Evolutionary conservation across 2,797 vertebrate species (phyloP).

Genomic region (Pangasius mekongensis): DNA sequence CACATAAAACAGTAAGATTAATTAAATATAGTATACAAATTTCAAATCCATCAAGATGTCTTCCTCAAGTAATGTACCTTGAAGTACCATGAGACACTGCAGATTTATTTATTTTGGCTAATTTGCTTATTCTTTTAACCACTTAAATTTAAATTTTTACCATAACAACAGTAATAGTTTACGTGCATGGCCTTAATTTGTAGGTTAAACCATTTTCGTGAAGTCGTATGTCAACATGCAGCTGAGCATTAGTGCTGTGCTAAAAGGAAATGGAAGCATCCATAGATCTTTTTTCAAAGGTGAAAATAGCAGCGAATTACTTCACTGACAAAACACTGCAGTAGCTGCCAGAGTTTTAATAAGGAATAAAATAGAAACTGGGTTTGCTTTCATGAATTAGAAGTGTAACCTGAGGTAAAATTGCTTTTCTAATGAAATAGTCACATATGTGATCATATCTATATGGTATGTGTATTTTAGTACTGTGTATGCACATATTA

Average conservation of each 20-base stretch:
- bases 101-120: neutral
- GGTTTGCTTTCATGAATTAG: neutral
- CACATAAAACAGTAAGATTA: neutral
- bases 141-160: neutral
- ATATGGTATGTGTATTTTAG: neutral
- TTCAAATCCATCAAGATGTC: neutral
- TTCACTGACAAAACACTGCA: constrained; percentile 34
- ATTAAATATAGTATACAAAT: neutral
- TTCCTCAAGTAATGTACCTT: neutral
- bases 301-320: constrained; percentile 36
- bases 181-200: neutral
- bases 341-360: constrained; percentile 1
- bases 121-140: neutral
- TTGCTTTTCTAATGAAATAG: neutral
- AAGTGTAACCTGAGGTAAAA: neutral
- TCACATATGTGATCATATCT: neutral
- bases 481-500: neutral
- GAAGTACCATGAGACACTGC: neutral
- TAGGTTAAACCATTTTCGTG: neutral
- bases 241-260: constrained; percentile 38
- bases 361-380: neutral
- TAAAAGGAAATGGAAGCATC: constrained; percentile 37
- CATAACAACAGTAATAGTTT: neutral
- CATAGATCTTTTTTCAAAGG: constrained; percentile 20
- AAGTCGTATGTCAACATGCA: constrained; percentile 1